phyloP scores from a whole-genome alignment of 2,888 invertebrate genomes.

The Agriotes lineatus region DNA sequence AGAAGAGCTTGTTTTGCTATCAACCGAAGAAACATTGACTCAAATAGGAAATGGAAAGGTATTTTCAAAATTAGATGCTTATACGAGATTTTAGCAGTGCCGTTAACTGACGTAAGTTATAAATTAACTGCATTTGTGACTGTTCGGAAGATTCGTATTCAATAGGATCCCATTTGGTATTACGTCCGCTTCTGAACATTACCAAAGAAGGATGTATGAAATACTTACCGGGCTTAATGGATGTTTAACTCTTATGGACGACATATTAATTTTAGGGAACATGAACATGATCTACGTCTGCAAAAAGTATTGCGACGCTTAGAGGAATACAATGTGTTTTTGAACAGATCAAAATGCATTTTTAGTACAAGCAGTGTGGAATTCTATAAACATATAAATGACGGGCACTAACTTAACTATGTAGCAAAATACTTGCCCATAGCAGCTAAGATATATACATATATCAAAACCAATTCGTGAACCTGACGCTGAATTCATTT shows the following conservation, averaged over 20 bases:
- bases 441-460: neutral
- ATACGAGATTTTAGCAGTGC: no score
- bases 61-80: no score
- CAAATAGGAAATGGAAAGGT: no score
- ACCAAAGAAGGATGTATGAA: neutral
- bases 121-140: no score
- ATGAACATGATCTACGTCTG: neutral
- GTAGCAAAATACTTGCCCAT: neutral
- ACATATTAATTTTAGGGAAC: neutral
- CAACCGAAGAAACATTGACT: no score
- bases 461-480: neutral
- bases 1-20: no score
- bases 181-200: neutral
- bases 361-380: neutral
- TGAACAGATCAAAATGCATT: neutral
- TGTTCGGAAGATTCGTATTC: no score
- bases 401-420: neutral
- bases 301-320: neutral
- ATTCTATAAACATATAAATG: neutral
- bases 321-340: neutral
- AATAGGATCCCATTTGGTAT: no score
- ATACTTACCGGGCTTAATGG: neutral
- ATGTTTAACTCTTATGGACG: neutral
- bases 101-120: no score
- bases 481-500: neutral